phyloP scores from a whole-genome alignment of 2,113 vertebrate species.

The Reinhardtius hippoglossoides region DNA sequence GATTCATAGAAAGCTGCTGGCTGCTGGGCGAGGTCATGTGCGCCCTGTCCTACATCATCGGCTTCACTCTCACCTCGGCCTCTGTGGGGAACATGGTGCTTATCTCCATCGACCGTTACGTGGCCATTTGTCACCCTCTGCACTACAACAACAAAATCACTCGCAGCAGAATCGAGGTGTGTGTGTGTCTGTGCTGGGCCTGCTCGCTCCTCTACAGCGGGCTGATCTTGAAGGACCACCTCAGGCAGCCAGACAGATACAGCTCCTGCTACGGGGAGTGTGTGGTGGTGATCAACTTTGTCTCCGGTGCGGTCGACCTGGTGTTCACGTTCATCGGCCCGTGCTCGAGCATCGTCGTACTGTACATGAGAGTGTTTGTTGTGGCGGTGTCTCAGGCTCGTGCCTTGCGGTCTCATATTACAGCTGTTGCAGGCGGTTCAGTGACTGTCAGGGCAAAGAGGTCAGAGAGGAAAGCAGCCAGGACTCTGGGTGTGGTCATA shows the following conservation, averaged over 20 bases:
- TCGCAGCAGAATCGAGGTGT: too few relatives aligned
- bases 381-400: conserved; percentile 67
- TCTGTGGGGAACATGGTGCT: too few relatives aligned
- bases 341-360: conserved; percentile 53
- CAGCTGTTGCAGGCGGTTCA: background rate
- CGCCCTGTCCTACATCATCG: conserved; percentile 43
- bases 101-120: too few relatives aligned
- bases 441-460: background rate
- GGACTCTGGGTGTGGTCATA: too few relatives aligned
- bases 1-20: conserved; percentile 71
- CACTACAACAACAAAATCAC: too few relatives aligned
- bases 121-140: too few relatives aligned
- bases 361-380: conserved; percentile 65
- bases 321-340: conserved; percentile 63
- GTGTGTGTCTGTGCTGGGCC: too few relatives aligned
- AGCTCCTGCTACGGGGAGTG: conserved; percentile 65
- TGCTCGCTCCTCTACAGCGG: too few relatives aligned
- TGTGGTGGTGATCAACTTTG: conserved; percentile 49
- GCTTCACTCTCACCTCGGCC: conserved; percentile 22
- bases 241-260: conserved; percentile 22
- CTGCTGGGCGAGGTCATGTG: conserved; percentile 67
- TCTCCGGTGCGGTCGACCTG: conserved; percentile 50
- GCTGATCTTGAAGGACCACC: too few relatives aligned
- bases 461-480: too few relatives aligned
- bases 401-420: conserved; percentile 46